These are phyloP conservation scores for Ctena decussata DNA, from an alignment of 2,888 invertebrate species.

Conservation along the genomic window DNA sequence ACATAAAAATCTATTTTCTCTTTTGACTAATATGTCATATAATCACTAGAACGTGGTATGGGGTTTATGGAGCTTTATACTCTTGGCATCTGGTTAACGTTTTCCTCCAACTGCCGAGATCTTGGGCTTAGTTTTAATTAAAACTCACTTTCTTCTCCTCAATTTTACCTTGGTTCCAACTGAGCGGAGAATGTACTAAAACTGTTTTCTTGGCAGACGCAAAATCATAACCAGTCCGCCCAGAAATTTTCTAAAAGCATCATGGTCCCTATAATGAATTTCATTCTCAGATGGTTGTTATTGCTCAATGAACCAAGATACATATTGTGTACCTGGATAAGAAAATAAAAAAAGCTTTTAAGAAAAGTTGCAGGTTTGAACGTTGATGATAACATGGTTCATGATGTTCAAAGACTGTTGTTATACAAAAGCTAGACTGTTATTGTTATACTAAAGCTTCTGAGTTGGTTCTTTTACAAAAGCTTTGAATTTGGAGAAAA, in stretches of 20 bases:
- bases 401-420: background rate
- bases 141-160: constrained; percentile 64
- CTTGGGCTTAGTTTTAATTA: constrained; percentile 70
- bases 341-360: background rate
- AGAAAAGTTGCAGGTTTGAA: background rate
- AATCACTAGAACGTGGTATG: constrained; percentile 51
- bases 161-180: constrained; percentile 40
- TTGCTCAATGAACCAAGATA: constrained; percentile 53
- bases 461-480: no score
- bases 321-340: constrained; percentile 8
- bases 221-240: constrained; percentile 44
- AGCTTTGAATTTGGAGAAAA: no score
- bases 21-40: constrained; percentile 60
- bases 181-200: constrained; percentile 57
- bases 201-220: constrained; percentile 57
- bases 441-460: no score
- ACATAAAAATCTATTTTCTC: constrained; percentile 66
- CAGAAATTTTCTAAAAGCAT: constrained; percentile 16
- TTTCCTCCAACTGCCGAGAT: constrained; percentile 54
- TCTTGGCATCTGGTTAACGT: constrained; percentile 62
- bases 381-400: background rate
- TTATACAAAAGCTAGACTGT: no score
- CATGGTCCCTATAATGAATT: constrained; percentile 27
- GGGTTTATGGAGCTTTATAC: constrained; percentile 49
- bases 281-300: constrained; percentile 49